Base-by-base conservation (phyloP, 2,797 vertebrate species). In the Macropus fuliginosus region DNA sequence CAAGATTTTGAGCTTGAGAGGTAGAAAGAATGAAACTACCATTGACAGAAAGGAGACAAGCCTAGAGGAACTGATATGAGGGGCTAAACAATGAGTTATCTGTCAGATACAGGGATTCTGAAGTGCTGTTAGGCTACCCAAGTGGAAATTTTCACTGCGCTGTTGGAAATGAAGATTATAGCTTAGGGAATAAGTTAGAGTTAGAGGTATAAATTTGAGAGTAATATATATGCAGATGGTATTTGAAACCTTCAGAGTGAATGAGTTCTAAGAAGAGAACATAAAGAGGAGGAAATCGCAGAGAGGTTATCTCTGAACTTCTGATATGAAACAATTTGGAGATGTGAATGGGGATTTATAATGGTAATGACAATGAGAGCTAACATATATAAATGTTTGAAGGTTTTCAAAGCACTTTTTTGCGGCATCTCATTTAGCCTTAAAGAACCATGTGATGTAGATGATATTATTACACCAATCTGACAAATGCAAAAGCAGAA, bases 181-280 rank as follows among this genome's bases (percentile, higher is more conserved):
- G 74, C 24, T 87, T 87, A 10, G 40, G 40, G 40, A 87, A 87
- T 46, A 87, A 50, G 74, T 87, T 87, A 87, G 40, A 50, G 24
- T 24, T 87, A 87, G 74, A 50, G 40, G 11, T 46, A 87, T 87
- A 87, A 50, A 87, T 87, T 28, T 87, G 40, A 87, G 40, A 87
- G 74, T 50, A 87, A 87, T 87, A 87, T 87, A 87, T 87, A 87
- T 87, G 74, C 74, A 87, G 74, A 87, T 87, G 74, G 50, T 87
- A 87, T 87, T 27, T 50, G 74, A 87, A 87, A 10, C 21, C 74
- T 46, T 87, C 40, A 87, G 21, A 50, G 40, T 87, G 74, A 87
- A 87, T 87, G 74, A 50, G 21, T 27, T 87, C 40, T 87, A 87
- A 87, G 66, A 81, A 40, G 40, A 87, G 40, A 87, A 46, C 40